Conservation (phyloP, 2,113 vertebrate genomes). For the Fregetta grallaria region DNA sequence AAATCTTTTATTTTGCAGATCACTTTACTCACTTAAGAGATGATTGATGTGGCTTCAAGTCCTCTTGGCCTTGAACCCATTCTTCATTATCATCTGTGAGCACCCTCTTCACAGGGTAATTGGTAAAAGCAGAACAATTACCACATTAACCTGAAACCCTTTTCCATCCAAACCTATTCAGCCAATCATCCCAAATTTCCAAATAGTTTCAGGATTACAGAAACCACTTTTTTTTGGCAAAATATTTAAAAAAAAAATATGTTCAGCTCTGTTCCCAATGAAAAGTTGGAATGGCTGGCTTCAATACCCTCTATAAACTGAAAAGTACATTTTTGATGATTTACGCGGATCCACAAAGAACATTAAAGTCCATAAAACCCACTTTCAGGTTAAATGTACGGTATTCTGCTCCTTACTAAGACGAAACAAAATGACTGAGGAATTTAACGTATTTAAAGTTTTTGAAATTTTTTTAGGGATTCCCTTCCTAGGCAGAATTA, state of each 20-base stretch:
- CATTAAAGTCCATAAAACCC: neutral
- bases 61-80: neutral
- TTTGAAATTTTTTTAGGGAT: neutral
- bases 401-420: neutral
- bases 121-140: neutral
- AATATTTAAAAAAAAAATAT: neutral
- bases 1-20: neutral
- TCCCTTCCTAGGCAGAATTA: neutral
- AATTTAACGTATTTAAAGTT: neutral
- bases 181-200: neutral
- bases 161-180: neutral
- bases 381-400: neutral
- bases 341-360: neutral
- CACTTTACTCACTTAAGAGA: neutral
- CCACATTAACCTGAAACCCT: neutral
- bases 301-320: neutral
- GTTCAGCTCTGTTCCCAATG: neutral
- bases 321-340: neutral
- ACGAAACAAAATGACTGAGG: neutral
- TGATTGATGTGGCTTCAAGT: neutral
- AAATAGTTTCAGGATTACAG: neutral
- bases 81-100: neutral
- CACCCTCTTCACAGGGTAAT: neutral
- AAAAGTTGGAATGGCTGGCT: neutral
- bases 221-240: neutral